phyloP scores from a whole-genome alignment of 2,888 invertebrate genomes.

The Polylopha cassiicola region DNA sequence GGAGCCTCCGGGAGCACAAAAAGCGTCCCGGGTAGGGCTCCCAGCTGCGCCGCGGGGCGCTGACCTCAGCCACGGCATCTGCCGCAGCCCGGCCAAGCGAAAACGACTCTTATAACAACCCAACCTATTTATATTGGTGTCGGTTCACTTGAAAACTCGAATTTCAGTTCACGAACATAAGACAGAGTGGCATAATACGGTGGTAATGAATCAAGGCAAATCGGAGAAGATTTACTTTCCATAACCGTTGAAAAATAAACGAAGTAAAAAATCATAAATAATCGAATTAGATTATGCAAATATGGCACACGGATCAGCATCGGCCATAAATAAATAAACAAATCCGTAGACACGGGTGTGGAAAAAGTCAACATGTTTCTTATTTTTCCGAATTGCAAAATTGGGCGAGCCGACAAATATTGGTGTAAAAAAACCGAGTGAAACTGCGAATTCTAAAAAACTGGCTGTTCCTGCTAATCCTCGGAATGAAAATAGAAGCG shows the following conservation, averaged over 20 bases:
- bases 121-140: slow-evolving; percentile 14
- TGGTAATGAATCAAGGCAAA: too few species aligned
- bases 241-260: too few species aligned
- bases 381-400: slow-evolving; percentile 13
- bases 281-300: slow-evolving; percentile 19
- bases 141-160: slow-evolving; percentile 11
- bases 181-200: too few species aligned
- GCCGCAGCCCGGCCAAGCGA: slow-evolving; percentile 45
- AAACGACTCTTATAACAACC: slow-evolving; percentile 12
- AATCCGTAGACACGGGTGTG: slow-evolving; percentile 16
- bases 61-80: slow-evolving; percentile 61
- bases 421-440: too few species aligned
- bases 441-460: too few species aligned
- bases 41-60: slow-evolving; percentile 63
- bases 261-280: too few species aligned
- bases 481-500: slow-evolving; percentile 13
- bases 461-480: slow-evolving; percentile 15
- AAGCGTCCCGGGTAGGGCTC: slow-evolving; percentile 50
- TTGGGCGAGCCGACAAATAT: slow-evolving; percentile 2
- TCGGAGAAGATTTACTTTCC: too few species aligned
- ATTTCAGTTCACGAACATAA: neutral
- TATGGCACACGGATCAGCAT: slow-evolving; percentile 14
- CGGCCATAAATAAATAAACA: slow-evolving; percentile 16
- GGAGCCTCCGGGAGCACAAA: slow-evolving; percentile 38
- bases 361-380: slow-evolving; percentile 12